Conservation (phyloP, 2,888 invertebrate genomes). For the Lasiommata megera region DNA sequence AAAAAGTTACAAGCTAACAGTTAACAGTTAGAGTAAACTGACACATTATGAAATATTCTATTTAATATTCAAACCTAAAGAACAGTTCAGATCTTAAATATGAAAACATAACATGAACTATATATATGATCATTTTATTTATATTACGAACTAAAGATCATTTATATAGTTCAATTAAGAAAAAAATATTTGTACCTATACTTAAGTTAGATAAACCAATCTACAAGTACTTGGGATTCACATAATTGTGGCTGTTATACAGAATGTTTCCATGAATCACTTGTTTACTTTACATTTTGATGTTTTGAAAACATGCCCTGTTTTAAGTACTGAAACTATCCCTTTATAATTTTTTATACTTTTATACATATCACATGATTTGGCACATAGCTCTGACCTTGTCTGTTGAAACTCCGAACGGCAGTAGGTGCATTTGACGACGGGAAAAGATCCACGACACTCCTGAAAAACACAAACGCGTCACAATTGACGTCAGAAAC, state of each 20-base stretch:
- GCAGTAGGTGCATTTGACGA: slow-evolving; percentile 98
- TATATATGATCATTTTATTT: too few relatives aligned
- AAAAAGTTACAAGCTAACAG: too few relatives aligned
- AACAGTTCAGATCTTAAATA: too few relatives aligned
- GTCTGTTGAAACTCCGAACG: slow-evolving; percentile 98
- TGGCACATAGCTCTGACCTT: slow-evolving; percentile 82
- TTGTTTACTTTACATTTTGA: too few relatives aligned
- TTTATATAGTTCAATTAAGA: too few relatives aligned
- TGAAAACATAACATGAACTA: too few relatives aligned
- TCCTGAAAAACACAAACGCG: slow-evolving; percentile 85
- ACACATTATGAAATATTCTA: too few relatives aligned
- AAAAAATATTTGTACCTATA: too few relatives aligned
- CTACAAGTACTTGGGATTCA: neutral
- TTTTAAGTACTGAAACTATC: neutral
- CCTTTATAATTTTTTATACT: slow-evolving; percentile 2
- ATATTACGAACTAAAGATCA: too few relatives aligned
- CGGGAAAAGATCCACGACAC: slow-evolving; percentile 95
- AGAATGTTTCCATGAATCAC: neutral
- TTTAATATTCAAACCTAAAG: too few relatives aligned
- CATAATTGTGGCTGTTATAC: neutral
- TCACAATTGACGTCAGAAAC: slow-evolving; percentile 58
- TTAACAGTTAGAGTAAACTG: too few relatives aligned
- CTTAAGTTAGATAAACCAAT: too few relatives aligned
- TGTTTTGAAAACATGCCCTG: slow-evolving; percentile 4
- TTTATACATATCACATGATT: slow-evolving; percentile 31